These are phyloP conservation scores for Dendrolimus houi DNA, from an alignment of 2,888 invertebrate species.

Conservation along the genomic window DNA sequence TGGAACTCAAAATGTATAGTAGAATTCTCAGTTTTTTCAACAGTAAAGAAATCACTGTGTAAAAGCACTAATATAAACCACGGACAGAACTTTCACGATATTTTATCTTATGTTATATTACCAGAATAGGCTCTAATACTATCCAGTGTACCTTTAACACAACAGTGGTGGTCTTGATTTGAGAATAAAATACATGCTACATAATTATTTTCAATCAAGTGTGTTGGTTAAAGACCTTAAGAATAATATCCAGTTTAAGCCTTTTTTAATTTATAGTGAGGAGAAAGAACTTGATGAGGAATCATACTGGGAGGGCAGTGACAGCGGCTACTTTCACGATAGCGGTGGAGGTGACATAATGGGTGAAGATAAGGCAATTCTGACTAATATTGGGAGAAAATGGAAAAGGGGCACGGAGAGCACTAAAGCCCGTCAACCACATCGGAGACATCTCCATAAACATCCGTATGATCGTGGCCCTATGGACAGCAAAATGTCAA, in stretches of 20 bases:
- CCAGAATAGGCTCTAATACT: too few species aligned
- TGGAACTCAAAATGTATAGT: too few species aligned
- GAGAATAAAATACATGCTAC: too few species aligned
- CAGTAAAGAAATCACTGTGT: too few species aligned
- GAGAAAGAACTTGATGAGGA: conserved; percentile 46
- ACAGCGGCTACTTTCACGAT: conserved; percentile 47
- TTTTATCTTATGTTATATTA: background rate
- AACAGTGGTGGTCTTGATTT: too few species aligned
- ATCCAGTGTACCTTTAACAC: too few species aligned
- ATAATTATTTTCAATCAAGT: too few species aligned
- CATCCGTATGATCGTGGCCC: conserved; percentile 70
- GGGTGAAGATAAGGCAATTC: conserved; percentile 45
- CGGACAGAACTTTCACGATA: background rate
- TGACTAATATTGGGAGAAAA: conserved; percentile 18
- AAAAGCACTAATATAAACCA: background rate
- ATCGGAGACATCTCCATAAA: conserved; percentile 71
- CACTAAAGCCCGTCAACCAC: conserved; percentile 37
- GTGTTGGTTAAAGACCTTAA: too few species aligned
- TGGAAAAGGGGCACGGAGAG: conserved; percentile 24
- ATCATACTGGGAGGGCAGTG: conserved; percentile 45
- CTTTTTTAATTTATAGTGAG: conserved; percentile 23
- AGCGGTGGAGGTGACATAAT: conserved; percentile 47
- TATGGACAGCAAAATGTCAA: conserved; percentile 3
- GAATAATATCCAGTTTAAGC: too few species aligned
- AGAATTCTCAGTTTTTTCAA: too few species aligned